A percentile compares a stretch with the other conserved stretches of the same genome.
Conservation (phyloP, 2,888 invertebrate species). For the Pantelozetes paolii region DNA sequence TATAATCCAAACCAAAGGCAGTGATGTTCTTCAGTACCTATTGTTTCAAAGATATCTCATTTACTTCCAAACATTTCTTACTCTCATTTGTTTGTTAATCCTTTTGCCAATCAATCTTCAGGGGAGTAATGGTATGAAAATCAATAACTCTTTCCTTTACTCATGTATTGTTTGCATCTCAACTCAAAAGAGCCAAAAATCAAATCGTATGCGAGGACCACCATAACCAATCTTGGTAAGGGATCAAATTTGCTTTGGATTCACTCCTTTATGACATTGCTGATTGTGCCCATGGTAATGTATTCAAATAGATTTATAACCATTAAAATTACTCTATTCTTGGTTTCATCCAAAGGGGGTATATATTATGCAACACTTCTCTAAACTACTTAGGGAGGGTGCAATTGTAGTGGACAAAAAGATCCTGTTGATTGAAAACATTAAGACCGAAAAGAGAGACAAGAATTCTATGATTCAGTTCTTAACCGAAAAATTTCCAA, state of each 20-base stretch:
- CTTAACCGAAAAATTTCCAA: constrained; percentile 26
- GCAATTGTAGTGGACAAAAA: background rate
- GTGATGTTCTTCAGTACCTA: constrained; percentile 87
- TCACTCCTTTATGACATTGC: constrained; percentile 31
- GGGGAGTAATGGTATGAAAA: constrained; percentile 56
- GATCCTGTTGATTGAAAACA: constrained; percentile 33
- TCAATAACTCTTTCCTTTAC: background rate
- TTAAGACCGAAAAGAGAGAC: constrained; percentile 20
- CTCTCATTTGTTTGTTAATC: constrained; percentile 70
- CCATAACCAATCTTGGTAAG: constrained; percentile 71
- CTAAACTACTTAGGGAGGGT: background rate
- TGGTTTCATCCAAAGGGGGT: constrained; percentile 16
- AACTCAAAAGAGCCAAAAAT: constrained; percentile 61
- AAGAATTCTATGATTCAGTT: background rate
- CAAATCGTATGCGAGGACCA: constrained; percentile 80
- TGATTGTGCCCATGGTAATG: constrained; percentile 18
- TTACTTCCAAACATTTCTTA: constrained; percentile 71
- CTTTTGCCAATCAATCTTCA: constrained; percentile 87
- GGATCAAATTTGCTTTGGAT: constrained; percentile 41
- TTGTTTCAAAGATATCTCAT: constrained; percentile 89
- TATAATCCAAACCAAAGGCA: constrained; percentile 74
- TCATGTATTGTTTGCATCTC: background rate
- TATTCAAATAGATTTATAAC: background rate
- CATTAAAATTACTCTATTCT: background rate
- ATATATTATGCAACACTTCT: constrained; percentile 32